Evolutionary conservation across 2,888 invertebrate species (phyloP).

Genomic region (Dynastes grantii): DNA sequence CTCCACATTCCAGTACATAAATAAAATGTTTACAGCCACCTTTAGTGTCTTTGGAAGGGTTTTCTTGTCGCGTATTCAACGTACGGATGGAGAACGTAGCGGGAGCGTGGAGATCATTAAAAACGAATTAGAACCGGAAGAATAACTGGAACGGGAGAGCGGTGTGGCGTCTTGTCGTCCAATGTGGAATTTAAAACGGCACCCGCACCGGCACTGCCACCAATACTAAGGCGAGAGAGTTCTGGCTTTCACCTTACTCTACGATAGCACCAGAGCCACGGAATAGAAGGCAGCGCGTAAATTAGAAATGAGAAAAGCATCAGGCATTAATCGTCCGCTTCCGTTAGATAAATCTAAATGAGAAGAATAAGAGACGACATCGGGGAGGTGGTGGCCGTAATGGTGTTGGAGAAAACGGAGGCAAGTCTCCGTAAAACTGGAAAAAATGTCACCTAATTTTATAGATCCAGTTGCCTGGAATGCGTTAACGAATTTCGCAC

Average conservation of each 20-base stretch:
- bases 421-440: constrained; percentile 4
- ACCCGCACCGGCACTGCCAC: not conserved
- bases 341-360: constrained; percentile 46
- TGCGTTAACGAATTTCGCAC: constrained; percentile 40
- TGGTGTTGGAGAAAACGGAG: not conserved
- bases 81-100: not conserved
- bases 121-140: constrained; percentile 38
- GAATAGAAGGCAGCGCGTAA: not conserved
- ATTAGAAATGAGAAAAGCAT: constrained; percentile 40
- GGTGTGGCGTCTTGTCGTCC: constrained; percentile 5
- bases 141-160: not conserved
- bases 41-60: not conserved
- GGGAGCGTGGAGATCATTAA: constrained; percentile 28
- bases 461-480: constrained; percentile 41
- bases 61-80: not conserved
- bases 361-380: constrained; percentile 28
- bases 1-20: too few species aligned
- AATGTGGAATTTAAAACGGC: not conserved
- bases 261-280: not conserved
- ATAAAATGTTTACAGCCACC: too few species aligned
- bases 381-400: not conserved
- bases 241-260: not conserved
- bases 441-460: constrained; percentile 47
- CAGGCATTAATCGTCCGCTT: constrained; percentile 41
- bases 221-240: not conserved